Evolutionary conservation across 2,797 vertebrate species (phyloP).

Genomic region (Melanogrammus aeglefinus): DNA sequence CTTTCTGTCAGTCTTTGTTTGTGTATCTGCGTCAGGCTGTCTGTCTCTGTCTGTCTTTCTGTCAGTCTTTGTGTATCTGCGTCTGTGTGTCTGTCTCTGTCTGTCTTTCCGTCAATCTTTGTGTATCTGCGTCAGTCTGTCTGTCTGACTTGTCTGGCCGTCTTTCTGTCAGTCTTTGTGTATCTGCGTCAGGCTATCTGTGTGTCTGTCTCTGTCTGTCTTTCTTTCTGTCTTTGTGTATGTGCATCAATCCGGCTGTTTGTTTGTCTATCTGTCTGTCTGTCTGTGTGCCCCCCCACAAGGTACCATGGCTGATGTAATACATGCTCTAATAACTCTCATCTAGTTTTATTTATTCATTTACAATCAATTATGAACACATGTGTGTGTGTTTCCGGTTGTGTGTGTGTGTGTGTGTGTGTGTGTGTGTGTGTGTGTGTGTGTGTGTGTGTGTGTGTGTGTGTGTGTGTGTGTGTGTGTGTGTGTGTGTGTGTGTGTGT

Average conservation of each 20-base stretch:
- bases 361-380: constrained; percentile 53
- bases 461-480: too few species aligned
- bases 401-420: too few species aligned
- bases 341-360: constrained; percentile 63
- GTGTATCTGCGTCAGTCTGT: neutral
- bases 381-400: neutral
- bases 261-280: constrained; percentile 16
- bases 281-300: constrained; percentile 15
- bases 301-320: constrained; percentile 24
- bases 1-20: too few species aligned
- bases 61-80: too few species aligned
- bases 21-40: too few species aligned
- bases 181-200: neutral
- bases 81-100: neutral
- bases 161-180: too few species aligned
- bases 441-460: too few species aligned
- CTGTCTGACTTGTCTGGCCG: too few species aligned
- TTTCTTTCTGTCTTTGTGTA: neutral
- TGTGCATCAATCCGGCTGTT: neutral
- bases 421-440: too few species aligned
- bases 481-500: too few species aligned
- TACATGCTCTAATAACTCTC: constrained; percentile 42
- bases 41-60: too few species aligned
- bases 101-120: neutral
- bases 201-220: neutral